Evolutionary conservation across 2,888 invertebrate species (phyloP).

Genomic region (Hydrotaea cyrtoneurina): DNA sequence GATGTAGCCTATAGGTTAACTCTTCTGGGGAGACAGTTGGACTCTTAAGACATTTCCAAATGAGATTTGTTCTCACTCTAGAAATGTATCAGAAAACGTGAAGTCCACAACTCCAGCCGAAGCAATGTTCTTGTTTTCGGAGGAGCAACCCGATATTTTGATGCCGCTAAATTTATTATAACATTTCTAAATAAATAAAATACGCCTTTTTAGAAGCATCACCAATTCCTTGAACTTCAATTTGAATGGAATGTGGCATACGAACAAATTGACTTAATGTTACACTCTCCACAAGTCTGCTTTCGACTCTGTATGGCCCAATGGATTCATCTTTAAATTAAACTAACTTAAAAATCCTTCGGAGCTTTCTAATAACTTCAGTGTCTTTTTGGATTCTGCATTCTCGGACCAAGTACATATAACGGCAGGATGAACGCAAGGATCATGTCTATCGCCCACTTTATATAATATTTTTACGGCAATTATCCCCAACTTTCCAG

Average conservation of each 20-base stretch:
- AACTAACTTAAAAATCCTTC: too few relatives aligned
- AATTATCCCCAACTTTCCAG: too few relatives aligned
- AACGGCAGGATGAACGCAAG: too few relatives aligned
- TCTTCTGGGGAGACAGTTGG: neutral
- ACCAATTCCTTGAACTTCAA: conserved; percentile 55
- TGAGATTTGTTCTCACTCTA: neutral
- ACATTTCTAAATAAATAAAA: conserved; percentile 40
- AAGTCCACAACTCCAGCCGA: neutral
- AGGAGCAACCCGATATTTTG: conserved; percentile 64
- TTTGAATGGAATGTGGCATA: conserved; percentile 15
- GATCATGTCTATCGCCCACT: too few relatives aligned
- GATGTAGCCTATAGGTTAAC: neutral
- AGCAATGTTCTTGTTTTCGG: conserved; percentile 60
- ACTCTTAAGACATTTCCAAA: neutral
- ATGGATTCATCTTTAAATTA: too few relatives aligned
- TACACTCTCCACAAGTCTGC: too few relatives aligned
- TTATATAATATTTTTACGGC: too few relatives aligned
- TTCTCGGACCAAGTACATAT: too few relatives aligned
- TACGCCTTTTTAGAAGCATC: conserved; percentile 47
- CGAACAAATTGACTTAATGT: conserved; percentile 11
- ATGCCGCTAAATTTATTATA: conserved; percentile 39
- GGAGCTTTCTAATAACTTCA: too few relatives aligned
- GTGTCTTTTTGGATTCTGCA: too few relatives aligned
- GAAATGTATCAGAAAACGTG: too few relatives aligned
- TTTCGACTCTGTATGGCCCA: too few relatives aligned